These are phyloP conservation scores for Drosophila ercepeae DNA, from an alignment of 1,140 invertebrate genomes.

Conservation along the genomic window DNA sequence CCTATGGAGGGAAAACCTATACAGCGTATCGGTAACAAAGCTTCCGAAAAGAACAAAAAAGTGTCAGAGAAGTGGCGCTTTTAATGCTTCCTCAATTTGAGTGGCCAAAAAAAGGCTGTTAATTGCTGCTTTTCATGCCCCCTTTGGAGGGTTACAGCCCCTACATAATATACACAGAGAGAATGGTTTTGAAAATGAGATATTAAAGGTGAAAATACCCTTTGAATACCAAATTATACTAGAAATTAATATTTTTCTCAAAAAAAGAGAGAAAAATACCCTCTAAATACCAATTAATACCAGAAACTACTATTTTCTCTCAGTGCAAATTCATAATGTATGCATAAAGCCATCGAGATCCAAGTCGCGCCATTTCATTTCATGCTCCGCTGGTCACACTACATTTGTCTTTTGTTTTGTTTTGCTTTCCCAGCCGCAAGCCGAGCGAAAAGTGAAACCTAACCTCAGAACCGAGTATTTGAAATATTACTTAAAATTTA, in stretches of 20 bases:
- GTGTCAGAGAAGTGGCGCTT: slow-evolving; percentile 25
- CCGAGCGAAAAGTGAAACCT: slow-evolving; percentile 50
- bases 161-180: slow-evolving; percentile 15
- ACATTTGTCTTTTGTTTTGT: slow-evolving; percentile 34
- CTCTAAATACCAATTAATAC: too few species aligned
- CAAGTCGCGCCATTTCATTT: slow-evolving; percentile 56
- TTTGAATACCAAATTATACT: too few species aligned
- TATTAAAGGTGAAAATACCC: too few species aligned
- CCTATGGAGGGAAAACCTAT: slow-evolving; percentile 12
- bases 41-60: slow-evolving; percentile 19
- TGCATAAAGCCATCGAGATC: slow-evolving; percentile 25
- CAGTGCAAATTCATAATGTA: slow-evolving; percentile 12
- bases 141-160: slow-evolving; percentile 17
- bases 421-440: slow-evolving; percentile 28
- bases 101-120: slow-evolving; percentile 34
- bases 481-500: neutral
- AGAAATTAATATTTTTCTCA: too few species aligned
- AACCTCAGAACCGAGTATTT: slow-evolving; percentile 47
- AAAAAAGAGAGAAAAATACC: too few species aligned
- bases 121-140: slow-evolving; percentile 27
- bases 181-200: too few species aligned
- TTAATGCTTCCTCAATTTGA: slow-evolving; percentile 71
- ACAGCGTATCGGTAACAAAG: slow-evolving; percentile 13
- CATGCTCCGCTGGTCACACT: slow-evolving; percentile 43
- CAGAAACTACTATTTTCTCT: too few species aligned